A percentile compares a stretch with the other conserved stretches of the same genome.
These are phyloP conservation scores for Podocnemis expansa DNA, from an alignment of 2,113 vertebrate genomes.

Conservation along the genomic window DNA sequence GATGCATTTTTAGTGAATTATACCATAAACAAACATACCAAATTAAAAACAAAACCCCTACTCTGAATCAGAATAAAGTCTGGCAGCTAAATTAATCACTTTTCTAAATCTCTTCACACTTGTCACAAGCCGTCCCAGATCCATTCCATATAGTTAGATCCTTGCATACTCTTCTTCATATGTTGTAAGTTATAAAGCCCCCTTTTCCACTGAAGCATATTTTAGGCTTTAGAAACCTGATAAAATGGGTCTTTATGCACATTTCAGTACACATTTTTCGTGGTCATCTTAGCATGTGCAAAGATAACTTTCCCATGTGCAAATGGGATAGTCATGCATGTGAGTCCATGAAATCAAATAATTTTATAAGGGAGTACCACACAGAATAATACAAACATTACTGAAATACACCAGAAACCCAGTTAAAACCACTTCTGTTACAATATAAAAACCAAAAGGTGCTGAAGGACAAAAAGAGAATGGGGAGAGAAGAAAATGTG, in stretches of 20 bases:
- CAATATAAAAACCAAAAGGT: neutral
- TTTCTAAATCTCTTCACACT: neutral
- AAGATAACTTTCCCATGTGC: neutral
- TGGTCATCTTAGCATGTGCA: neutral
- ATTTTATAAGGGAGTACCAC: neutral
- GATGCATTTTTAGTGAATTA: conserved; percentile 74
- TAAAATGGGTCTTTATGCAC: neutral
- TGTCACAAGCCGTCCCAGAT: neutral
- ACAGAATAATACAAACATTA: neutral
- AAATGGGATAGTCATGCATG: neutral
- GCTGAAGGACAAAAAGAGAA: neutral
- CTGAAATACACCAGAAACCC: neutral
- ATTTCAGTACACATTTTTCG: neutral
- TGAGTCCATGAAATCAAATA: neutral
- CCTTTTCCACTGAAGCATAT: neutral
- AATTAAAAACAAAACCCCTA: conserved; percentile 63
- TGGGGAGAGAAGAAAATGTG: neutral
- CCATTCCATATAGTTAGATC: neutral
- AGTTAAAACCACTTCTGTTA: neutral
- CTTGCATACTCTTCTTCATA: neutral
- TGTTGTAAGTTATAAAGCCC: neutral
- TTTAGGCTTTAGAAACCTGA: neutral
- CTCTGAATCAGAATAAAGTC: conserved; percentile 69
- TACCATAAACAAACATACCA: conserved; percentile 73
- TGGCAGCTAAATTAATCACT: conserved; percentile 66